Conservation (phyloP, 1,140 invertebrate species). For the Macrotrachela quadricornifera region DNA sequence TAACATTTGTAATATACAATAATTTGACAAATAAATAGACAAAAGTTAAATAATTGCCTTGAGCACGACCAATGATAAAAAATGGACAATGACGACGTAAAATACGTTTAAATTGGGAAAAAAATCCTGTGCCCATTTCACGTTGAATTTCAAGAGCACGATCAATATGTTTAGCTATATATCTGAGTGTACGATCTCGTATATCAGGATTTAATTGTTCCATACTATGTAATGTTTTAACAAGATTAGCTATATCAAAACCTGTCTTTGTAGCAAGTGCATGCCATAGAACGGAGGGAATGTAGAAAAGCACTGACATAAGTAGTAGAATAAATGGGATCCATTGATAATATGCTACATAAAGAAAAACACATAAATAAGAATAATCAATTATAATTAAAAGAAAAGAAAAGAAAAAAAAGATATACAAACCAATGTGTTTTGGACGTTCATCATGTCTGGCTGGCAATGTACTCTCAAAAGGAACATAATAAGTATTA, state of each 20-base stretch:
- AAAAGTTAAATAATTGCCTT: conserved; percentile 33
- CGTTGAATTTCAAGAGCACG: conserved; percentile 23
- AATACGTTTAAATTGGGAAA: conserved; percentile 12
- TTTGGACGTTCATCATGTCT: too few species aligned
- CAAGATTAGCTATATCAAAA: conserved; percentile 2
- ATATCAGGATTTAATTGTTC: conserved; percentile 18
- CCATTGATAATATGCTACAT: conserved; percentile 26
- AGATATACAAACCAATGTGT: too few species aligned
- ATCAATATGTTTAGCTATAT: conserved; percentile 27
- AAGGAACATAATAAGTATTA: conserved; percentile 30
- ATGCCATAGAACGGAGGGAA: conserved; percentile 21
- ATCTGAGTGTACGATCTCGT: conserved; percentile 22
- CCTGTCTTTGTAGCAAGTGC: conserved; percentile 4
- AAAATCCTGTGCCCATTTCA: conserved; percentile 17
- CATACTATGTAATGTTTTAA: conserved; percentile 8
- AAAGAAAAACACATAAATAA: too few species aligned
- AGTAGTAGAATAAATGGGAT: conserved; percentile 24
- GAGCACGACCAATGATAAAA: conserved; percentile 22
- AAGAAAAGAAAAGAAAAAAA: too few species aligned
- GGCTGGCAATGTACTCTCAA: neutral
- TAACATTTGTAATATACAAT: conserved; percentile 33
- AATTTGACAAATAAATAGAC: conserved; percentile 34
- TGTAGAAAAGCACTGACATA: conserved; percentile 24
- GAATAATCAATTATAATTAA: too few species aligned
- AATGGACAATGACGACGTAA: conserved; percentile 20